A percentile compares a stretch with the other conserved stretches of the same genome.
These are phyloP conservation scores for Limnephilus auricula DNA, from an alignment of 2,888 invertebrate species.

Conservation along the genomic window DNA sequence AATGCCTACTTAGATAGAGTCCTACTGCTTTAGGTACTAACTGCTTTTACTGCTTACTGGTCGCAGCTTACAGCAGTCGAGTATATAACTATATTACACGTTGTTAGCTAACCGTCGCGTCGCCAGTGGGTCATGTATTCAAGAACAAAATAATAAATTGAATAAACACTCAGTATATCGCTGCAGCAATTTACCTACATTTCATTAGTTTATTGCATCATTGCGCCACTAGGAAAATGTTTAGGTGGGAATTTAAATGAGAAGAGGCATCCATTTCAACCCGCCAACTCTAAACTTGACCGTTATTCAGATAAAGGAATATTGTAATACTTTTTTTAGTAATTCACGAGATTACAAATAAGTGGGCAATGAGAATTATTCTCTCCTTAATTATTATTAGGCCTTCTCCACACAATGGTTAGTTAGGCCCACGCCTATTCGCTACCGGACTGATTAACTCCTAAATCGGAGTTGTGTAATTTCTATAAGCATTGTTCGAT, in stretches of 20 bases:
- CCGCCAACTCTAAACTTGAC: slow-evolving; percentile 8
- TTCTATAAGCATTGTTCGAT: slow-evolving; percentile 17
- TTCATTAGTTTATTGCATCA: slow-evolving; percentile 36
- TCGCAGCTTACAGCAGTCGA: neutral
- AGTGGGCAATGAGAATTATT: slow-evolving; percentile 7
- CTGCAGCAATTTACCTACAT: slow-evolving; percentile 8
- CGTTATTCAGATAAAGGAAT: neutral
- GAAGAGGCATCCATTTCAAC: neutral
- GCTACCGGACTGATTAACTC: slow-evolving; percentile 17
- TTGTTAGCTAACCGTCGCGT: slow-evolving; percentile 10
- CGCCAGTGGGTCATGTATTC: slow-evolving; percentile 37
- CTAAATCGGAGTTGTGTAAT: slow-evolving; percentile 21
- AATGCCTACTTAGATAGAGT: slow-evolving; percentile 14
- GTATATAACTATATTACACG: neutral
- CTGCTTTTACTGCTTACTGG: neutral
- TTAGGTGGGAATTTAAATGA: slow-evolving; percentile 14
- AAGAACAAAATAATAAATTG: slow-evolving; percentile 42
- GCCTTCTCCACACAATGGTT: slow-evolving; percentile 50
- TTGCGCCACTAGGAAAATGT: neutral
- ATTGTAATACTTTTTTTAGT: neutral
- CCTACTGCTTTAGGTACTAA: neutral
- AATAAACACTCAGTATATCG: neutral
- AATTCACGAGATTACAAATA: slow-evolving; percentile 40
- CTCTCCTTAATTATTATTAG: slow-evolving; percentile 18
- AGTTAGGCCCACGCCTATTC: slow-evolving; percentile 39